These are phyloP conservation scores for Osedax fenrisi DNA, from an alignment of 2,888 invertebrate genomes.

Conservation along the genomic window DNA sequence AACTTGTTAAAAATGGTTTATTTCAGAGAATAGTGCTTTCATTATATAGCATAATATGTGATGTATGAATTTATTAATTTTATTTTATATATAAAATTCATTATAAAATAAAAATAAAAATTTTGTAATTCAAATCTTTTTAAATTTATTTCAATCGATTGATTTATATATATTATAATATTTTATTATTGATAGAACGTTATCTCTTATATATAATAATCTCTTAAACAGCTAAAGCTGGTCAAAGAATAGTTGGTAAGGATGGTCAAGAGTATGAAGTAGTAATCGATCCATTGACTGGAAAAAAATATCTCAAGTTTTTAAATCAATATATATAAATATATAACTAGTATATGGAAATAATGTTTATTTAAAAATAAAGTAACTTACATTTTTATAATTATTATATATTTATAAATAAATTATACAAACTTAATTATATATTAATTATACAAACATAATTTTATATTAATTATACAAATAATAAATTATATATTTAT, in stretches of 20 bases:
- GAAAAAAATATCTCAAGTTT: conserved; percentile 50
- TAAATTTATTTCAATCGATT: too few relatives aligned
- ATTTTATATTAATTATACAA: too few relatives aligned
- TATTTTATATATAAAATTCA: background rate
- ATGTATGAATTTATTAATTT: background rate
- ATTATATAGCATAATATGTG: background rate
- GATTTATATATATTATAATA: background rate
- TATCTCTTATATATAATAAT: background rate
- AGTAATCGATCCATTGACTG: conserved; percentile 47
- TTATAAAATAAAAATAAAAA: too few relatives aligned
- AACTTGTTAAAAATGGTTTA: conserved; percentile 36
- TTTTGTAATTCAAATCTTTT: too few relatives aligned
- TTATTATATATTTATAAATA: too few relatives aligned
- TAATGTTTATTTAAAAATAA: background rate
- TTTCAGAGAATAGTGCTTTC: background rate
- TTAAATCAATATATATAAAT: background rate
- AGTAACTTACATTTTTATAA: too few relatives aligned
- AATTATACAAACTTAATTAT: background rate
- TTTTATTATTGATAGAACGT: background rate
- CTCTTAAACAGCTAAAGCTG: conserved; percentile 39
- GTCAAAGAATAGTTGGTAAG: conserved; percentile 44
- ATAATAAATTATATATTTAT: too few relatives aligned
- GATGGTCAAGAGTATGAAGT: conserved; percentile 47
- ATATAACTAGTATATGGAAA: background rate
- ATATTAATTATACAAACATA: too few relatives aligned